Evolutionary conservation across 2,113 vertebrate genomes (phyloP).

Genomic region (Morone saxatilis): DNA sequence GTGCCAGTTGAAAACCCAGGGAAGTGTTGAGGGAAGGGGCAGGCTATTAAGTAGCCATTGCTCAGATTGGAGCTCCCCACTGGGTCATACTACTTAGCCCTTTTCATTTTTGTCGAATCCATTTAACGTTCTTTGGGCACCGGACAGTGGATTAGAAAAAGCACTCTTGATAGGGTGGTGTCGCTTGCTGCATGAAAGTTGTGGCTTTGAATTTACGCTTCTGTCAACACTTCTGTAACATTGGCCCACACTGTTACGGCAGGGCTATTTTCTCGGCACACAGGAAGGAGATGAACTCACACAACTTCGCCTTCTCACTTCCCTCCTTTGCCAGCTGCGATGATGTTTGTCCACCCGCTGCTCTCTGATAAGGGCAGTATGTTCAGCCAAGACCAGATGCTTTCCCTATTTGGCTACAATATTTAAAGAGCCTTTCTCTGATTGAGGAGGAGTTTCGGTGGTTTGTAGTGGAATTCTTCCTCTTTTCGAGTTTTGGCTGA

Average conservation of each 20-base stretch:
- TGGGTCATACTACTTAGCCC: background rate
- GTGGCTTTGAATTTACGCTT: conserved; percentile 15
- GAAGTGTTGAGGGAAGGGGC: background rate
- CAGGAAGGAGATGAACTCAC: conserved; percentile 78
- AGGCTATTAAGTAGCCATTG: background rate
- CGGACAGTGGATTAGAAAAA: conserved; percentile 11
- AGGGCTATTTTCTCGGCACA: conserved; percentile 39
- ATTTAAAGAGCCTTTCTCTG: background rate
- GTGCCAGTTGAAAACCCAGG: conserved; percentile 26
- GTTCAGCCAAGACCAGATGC: conserved; percentile 28
- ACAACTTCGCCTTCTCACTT: conserved; percentile 64
- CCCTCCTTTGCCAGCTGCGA: conserved; percentile 66
- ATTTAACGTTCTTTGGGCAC: conserved; percentile 19
- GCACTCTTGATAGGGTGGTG: background rate
- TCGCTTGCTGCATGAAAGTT: background rate
- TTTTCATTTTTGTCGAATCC: conserved; percentile 27
- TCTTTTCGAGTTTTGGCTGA: background rate
- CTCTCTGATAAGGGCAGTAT: conserved; percentile 48
- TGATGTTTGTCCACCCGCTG: conserved; percentile 50
- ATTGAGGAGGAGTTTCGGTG: conserved; percentile 1
- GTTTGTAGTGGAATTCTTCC: conserved; percentile 9
- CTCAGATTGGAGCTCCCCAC: conserved; percentile 6
- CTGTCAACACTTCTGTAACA: conserved; percentile 15
- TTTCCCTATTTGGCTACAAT: conserved; percentile 29
- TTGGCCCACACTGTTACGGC: background rate